Conservation (phyloP, 1,140 invertebrate genomes). For the Brachionus plicatilis region DNA sequence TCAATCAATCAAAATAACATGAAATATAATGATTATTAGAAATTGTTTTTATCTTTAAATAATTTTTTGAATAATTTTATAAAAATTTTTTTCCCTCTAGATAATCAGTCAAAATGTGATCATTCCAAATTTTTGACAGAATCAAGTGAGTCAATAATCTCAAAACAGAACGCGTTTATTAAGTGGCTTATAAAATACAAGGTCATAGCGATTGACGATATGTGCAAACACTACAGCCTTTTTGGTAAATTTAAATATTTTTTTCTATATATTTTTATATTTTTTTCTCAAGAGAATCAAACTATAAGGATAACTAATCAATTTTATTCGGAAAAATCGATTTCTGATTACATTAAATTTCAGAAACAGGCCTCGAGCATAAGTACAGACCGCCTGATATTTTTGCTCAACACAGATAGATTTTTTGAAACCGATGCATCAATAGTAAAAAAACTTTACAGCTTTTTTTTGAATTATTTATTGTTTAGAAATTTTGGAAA, state of each 20-base stretch:
- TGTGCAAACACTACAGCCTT: not conserved
- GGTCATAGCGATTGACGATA: not conserved
- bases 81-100: not conserved
- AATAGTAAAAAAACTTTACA: not conserved
- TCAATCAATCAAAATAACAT: not conserved
- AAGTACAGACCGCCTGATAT: not conserved
- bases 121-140: not conserved
- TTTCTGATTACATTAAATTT: constrained; percentile 12
- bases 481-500: too few species aligned
- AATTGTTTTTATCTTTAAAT: too few species aligned
- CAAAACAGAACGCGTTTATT: not conserved
- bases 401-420: not conserved
- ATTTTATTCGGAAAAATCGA: constrained; percentile 13
- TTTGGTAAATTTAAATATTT: not conserved
- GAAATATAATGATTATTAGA: not conserved
- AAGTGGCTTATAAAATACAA: constrained; percentile 5
- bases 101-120: constrained; percentile 7
- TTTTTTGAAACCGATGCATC: not conserved
- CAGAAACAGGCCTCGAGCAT: not conserved
- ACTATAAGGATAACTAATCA: not conserved
- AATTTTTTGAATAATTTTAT: too few species aligned
- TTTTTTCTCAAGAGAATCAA: not conserved
- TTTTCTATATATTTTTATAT: not conserved
- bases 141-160: not conserved
- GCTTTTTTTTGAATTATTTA: too few species aligned